Percentiles rank a stretch among this genome's conserved stretches.
phyloP scores from a whole-genome alignment of 2,113 vertebrate genomes.

The Melozone crissalis region DNA sequence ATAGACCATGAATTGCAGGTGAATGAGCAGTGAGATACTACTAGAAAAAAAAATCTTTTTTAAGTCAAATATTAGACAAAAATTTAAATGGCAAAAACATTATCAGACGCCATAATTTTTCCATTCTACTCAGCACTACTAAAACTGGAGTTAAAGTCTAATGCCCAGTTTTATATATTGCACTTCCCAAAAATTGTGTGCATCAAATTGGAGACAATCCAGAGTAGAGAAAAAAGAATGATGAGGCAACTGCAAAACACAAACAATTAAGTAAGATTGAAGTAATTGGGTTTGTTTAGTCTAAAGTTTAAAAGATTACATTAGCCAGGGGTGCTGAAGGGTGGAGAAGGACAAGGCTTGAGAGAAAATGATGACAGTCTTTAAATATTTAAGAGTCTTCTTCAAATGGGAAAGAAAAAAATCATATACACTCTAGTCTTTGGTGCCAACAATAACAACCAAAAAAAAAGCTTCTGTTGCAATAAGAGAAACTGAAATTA shows the following conservation, averaged over 20 bases:
- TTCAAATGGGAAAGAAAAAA: background rate
- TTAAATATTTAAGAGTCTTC: background rate
- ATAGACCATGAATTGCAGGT: background rate
- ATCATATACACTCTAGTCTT: background rate
- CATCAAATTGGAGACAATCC: background rate
- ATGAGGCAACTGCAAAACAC: background rate
- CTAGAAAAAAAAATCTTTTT: background rate
- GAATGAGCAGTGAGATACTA: background rate
- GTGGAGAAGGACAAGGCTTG: background rate
- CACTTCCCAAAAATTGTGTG: background rate
- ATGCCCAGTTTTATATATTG: background rate
- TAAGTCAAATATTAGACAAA: background rate
- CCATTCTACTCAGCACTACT: background rate
- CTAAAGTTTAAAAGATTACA: background rate
- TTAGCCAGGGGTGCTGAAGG: background rate
- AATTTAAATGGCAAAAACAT: background rate
- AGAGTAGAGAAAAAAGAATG: background rate
- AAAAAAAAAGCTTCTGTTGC: background rate
- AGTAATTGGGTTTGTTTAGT: background rate
- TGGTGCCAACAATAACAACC: background rate
- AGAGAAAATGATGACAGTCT: background rate
- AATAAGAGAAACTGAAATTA: background rate
- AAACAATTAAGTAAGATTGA: background rate
- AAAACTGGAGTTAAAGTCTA: background rate
- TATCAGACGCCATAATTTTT: background rate